Conservation (phyloP, 2,888 invertebrate species). For the Hirtodrosophila confusa region DNA sequence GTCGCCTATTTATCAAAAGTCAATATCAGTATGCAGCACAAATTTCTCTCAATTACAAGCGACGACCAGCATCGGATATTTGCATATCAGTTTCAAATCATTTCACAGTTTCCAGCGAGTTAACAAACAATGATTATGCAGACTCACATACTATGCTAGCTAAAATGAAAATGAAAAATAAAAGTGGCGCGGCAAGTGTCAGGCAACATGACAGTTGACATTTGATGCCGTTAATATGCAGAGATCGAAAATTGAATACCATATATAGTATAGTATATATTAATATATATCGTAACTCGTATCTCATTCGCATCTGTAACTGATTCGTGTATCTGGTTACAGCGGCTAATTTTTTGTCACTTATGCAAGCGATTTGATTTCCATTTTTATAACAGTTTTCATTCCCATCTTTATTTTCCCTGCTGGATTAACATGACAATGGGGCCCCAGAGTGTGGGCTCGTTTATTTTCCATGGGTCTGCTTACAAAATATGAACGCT, state of each 20-base stretch:
- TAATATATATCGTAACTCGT: constrained; percentile 3
- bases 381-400: constrained; percentile 37
- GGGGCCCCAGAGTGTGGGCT: background rate
- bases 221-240: constrained; percentile 58
- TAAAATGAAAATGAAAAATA: constrained; percentile 7
- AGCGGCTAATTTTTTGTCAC: constrained; percentile 70
- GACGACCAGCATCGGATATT: constrained; percentile 30
- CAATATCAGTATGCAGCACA: constrained; percentile 28
- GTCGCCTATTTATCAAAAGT: constrained; percentile 47
- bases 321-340: constrained; percentile 30
- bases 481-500: constrained; percentile 55
- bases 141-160: background rate
- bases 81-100: constrained; percentile 68
- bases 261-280: no score
- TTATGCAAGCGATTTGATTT: constrained; percentile 53
- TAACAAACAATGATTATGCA: constrained; percentile 26
- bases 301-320: constrained; percentile 34
- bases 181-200: constrained; percentile 42
- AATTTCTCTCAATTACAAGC: constrained; percentile 51
- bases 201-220: constrained; percentile 61
- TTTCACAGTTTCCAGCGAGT: constrained; percentile 62
- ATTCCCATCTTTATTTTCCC: constrained; percentile 38
- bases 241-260: constrained; percentile 27
- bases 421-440: constrained; percentile 63
- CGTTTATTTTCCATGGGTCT: constrained; percentile 1